Base-by-base conservation (phyloP, 2,113 vertebrate species). In the Clarias macrocephalus region DNA sequence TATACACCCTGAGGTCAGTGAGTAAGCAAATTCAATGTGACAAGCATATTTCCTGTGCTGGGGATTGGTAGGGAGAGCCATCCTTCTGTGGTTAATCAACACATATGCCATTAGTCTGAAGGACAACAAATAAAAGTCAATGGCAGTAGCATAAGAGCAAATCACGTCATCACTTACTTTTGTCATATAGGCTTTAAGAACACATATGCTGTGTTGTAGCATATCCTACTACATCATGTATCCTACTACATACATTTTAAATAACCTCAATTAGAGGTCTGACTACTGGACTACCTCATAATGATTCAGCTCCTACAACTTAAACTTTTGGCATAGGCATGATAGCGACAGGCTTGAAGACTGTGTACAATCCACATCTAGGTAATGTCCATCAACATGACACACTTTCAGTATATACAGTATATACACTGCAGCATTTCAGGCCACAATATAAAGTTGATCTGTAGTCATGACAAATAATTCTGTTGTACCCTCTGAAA, bases 31-130 rank as follows among this genome's bases (percentile, higher is more conserved):
- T 60, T 56, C 12, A 54, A 73, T 30, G 33, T 28, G 37, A 21
- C 37, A 63, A 82, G 79, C 60, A 42, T 80, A 48, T 88, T 85
- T 86, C 72, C 83, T 73, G 72, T 72, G 86, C 37, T 63, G 59
- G 54, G 54, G 48, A 85, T 48, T 80, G n/a, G 10, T 11, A 59
- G 16, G 5, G 3, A 59, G 18, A 80, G 8, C 56, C 3, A 56
- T 28, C 75, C n/a, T 10, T 76, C 52, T 77, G 48, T 77, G 28
- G 25, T 52, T 42, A 28, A 56, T 77, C 75, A 56, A 28, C 4
- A 76, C 37, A 37, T 7, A 19, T 33, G 16, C 30, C 68, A 70
- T 37, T 30, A 37, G 6, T 37, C 16, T 37, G 8, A 70, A 70
- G 16, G 7, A 70, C 16, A 70, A 3, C 68, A 70, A 70, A 70